Percentiles rank a stretch among this genome's conserved stretches.
phyloP scores from a whole-genome alignment of 2,888 invertebrate species.

The Standfussiana lucernea region DNA sequence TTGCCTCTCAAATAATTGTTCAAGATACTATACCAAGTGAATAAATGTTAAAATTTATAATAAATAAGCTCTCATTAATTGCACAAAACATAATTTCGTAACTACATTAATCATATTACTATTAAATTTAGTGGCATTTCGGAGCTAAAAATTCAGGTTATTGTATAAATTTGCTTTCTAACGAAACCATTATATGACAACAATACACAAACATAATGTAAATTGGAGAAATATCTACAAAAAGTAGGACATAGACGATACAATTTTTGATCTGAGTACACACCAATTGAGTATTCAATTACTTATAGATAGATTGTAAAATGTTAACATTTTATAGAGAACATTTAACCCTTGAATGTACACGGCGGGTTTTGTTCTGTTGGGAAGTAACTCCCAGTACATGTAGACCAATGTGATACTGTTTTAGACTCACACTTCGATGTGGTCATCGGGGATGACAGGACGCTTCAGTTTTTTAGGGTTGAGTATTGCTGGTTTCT shows the following conservation, averaged over 20 bases:
- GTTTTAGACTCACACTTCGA: conserved; percentile 81
- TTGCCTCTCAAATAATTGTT: conserved; percentile 44
- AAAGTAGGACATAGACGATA: conserved; percentile 38
- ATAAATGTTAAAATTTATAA: conserved; percentile 17
- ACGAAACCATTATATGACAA: neutral
- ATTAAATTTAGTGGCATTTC: conserved; percentile 34
- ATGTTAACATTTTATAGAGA: conserved; percentile 49
- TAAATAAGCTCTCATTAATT: conserved; percentile 58
- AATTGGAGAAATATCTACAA: conserved; percentile 34
- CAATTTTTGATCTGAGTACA: conserved; percentile 45
- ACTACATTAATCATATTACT: conserved; percentile 21
- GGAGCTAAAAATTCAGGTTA: conserved; percentile 14
- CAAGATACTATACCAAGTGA: conserved; percentile 18
- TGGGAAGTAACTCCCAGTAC: conserved; percentile 38
- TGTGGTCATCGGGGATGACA: conserved; percentile 82
- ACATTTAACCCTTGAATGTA: conserved; percentile 49
- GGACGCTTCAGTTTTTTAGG: conserved; percentile 91
- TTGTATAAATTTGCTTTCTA: conserved; percentile 23
- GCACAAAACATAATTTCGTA: conserved; percentile 42
- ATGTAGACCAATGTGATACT: conserved; percentile 57
- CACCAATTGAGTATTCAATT: conserved; percentile 62
- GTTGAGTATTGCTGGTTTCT: conserved; percentile 94
- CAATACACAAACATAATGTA: conserved; percentile 25
- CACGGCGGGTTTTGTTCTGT: conserved; percentile 49
- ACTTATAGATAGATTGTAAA: conserved; percentile 54